Evolutionary conservation across 2,797 vertebrate species (phyloP).

Genomic region (Siniperca undulata): DNA sequence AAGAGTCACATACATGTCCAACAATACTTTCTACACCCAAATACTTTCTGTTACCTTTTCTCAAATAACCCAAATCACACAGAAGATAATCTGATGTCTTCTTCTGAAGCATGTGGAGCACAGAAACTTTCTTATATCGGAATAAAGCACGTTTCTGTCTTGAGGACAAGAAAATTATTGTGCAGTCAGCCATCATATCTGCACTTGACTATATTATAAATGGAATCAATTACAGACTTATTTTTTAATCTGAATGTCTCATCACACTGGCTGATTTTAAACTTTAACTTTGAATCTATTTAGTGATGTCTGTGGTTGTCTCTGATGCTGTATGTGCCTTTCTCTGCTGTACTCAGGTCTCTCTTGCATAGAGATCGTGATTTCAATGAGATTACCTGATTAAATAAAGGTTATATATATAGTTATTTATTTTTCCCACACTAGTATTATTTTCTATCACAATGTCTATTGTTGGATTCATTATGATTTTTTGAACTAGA

Average conservation of each 20-base stretch:
- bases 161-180: not conserved
- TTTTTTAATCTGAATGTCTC: not conserved
- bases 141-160: slow-evolving; percentile 17
- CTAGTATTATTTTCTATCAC: not conserved
- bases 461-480: not conserved
- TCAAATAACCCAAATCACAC: not conserved
- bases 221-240: not conserved
- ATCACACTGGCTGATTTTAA: not conserved
- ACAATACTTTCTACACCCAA: not conserved
- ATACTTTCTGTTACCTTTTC: not conserved
- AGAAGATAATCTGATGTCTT: not conserved
- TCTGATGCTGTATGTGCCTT: not conserved
- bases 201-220: not conserved
- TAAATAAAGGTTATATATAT: not conserved
- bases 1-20: not conserved
- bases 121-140: not conserved
- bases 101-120: not conserved
- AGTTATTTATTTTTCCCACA: not conserved
- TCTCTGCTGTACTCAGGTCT: not conserved
- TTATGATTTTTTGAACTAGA: not conserved
- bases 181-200: not conserved
- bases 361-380: not conserved
- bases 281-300: not conserved
- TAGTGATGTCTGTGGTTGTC: not conserved
- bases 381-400: not conserved